phyloP scores from a whole-genome alignment of 2,888 invertebrate species.

The Hyalella azteca region DNA sequence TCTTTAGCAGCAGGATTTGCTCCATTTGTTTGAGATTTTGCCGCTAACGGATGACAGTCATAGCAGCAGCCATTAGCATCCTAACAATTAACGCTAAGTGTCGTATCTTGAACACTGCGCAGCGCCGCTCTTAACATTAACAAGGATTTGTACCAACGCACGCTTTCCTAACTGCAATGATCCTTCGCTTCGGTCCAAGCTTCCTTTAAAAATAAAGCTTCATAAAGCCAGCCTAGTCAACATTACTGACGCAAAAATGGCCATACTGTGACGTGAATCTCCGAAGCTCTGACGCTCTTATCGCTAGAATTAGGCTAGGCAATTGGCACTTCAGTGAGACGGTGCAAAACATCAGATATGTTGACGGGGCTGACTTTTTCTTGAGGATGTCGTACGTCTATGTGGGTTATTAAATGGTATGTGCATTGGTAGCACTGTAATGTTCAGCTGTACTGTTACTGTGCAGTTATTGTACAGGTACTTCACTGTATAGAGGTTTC shows the following conservation, averaged over 20 bases:
- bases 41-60: slow-evolving; percentile 31
- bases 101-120: slow-evolving; percentile 23
- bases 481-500: too few relatives aligned
- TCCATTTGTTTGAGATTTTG: slow-evolving; percentile 24
- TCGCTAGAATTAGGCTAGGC: neutral
- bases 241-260: neutral
- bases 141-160: slow-evolving; percentile 13
- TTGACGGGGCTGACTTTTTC: too few relatives aligned
- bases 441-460: too few relatives aligned
- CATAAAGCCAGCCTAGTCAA: neutral
- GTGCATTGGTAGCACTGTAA: too few relatives aligned
- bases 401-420: too few relatives aligned
- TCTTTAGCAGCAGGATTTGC: slow-evolving; percentile 31
- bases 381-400: too few relatives aligned
- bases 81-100: slow-evolving; percentile 34
- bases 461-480: too few relatives aligned
- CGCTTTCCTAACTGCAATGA: slow-evolving; percentile 26
- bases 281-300: neutral
- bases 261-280: neutral
- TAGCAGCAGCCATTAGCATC: slow-evolving; percentile 29
- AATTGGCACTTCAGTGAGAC: neutral
- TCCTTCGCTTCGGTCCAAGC: slow-evolving; percentile 15
- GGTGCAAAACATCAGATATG: neutral
- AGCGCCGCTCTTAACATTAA: slow-evolving; percentile 5
- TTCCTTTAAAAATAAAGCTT: slow-evolving; percentile 5